These are phyloP conservation scores for Chaetura pelagica DNA, from an alignment of 2,113 vertebrate genomes.

Conservation along the genomic window DNA sequence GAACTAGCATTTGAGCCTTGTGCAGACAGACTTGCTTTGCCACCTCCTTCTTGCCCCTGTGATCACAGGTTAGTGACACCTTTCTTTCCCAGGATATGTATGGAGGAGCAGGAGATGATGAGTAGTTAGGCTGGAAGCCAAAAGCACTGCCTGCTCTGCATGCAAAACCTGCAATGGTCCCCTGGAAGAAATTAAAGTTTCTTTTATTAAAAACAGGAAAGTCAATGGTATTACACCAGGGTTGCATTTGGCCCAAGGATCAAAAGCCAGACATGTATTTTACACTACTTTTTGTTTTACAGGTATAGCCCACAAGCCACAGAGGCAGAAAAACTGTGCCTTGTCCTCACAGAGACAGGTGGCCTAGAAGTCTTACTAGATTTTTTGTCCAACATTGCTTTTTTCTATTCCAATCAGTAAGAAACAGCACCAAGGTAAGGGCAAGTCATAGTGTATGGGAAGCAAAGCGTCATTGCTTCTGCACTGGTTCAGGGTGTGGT, in stretches of 20 bases:
- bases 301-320: not conserved
- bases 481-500: not conserved
- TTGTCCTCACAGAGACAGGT: not conserved
- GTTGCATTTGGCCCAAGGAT: not conserved
- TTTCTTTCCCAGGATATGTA: conserved; percentile 2
- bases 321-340: not conserved
- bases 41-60: not conserved
- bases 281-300: not conserved
- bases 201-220: not conserved
- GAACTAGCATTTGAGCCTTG: not conserved
- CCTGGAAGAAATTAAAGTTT: conserved; percentile 7
- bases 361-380: not conserved
- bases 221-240: not conserved
- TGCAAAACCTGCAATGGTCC: not conserved
- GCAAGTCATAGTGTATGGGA: not conserved
- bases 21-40: conserved; percentile 1
- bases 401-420: not conserved
- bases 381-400: not conserved
- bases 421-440: not conserved
- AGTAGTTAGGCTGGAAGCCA: conserved; percentile 9
- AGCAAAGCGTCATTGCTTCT: not conserved
- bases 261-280: conserved; percentile 14
- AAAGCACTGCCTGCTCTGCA: not conserved
- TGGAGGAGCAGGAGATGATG: not conserved
- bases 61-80: not conserved